Evolutionary conservation across 2,797 vertebrate species (phyloP), one percentile per base, ranked within the genome.

Genomic region (Eulemur rubriventer): DNA sequence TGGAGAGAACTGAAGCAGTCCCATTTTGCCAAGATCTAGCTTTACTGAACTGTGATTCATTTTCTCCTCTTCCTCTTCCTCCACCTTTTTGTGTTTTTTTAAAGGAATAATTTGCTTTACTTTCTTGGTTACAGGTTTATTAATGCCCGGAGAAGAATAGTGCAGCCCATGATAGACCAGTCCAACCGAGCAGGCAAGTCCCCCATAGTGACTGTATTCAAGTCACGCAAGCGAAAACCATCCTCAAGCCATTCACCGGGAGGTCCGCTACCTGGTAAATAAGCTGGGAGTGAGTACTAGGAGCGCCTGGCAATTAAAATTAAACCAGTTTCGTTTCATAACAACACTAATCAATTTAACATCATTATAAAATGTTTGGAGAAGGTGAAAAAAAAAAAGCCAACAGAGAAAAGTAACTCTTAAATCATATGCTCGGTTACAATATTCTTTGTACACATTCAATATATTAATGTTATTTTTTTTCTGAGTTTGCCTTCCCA

Each of bases 101-200:
- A 20, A 55, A 95, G 87, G 43, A 90, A 86, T 98, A 98, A 98
- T 96, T 96, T 94, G 59, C 92, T 98, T 96, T 97, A 28, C 95
- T 98, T 95, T 97, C 96, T 98, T 98, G 96, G 75, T 98, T 99
- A 48, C 99, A 99, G 99, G 99, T 99, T 99, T 99, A 99, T 99
- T 98, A 99, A 99, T 76, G 99, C 99, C 97, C 99, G 99, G 99
- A 99, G 99, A 99, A 99, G 99, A 99, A 99, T 99, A 99, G 99
- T 99, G 97, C 99, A 99, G 98, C 99, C 99, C 97, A 99, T 99
- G 99, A 99, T 99, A 98, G 99, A 99, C 99, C 99, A 99, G 99
- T 99, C 99, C 98, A 99, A 99, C 99, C 99, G 99, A 99, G 99
- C 99, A 99, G 99, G 99, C 99, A 99, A 99, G 99, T 99, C 98